Evolutionary conservation across 2,888 invertebrate genomes (phyloP).

Genomic region (Cosmia pyralina): DNA sequence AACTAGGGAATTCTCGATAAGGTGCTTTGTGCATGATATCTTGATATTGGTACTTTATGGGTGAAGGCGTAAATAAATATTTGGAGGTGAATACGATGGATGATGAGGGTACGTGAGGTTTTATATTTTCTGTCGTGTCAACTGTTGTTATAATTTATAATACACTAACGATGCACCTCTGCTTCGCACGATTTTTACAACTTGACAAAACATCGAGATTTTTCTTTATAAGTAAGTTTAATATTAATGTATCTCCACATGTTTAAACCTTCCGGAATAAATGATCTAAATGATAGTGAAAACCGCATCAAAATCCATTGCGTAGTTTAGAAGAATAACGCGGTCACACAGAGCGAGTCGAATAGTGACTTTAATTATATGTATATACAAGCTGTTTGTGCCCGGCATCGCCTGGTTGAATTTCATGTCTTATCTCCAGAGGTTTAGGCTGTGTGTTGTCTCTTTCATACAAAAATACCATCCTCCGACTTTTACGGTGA

Average conservation of each 20-base stretch:
- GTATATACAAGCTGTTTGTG: no score
- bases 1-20: conserved; percentile 29
- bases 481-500: no score
- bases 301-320: not conserved
- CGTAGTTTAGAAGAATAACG: not conserved
- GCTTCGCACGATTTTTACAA: not conserved
- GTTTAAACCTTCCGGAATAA: not conserved
- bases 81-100: conserved; percentile 16
- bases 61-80: conserved; percentile 40
- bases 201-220: not conserved
- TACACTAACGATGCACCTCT: no score
- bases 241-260: not conserved
- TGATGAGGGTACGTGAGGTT: conserved; percentile 25
- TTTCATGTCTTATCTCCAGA: no score
- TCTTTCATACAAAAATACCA: no score
- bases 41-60: conserved; percentile 49
- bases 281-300: not conserved
- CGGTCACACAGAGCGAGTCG: not conserved
- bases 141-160: not conserved
- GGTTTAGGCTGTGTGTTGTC: no score
- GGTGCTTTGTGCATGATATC: conserved; percentile 40
- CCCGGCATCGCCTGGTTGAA: no score
- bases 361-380: not conserved
- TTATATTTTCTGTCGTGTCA: not conserved
- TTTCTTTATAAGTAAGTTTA: not conserved